Base-by-base conservation (phyloP, 2,113 vertebrate genomes). In the Urocolius indicus region DNA sequence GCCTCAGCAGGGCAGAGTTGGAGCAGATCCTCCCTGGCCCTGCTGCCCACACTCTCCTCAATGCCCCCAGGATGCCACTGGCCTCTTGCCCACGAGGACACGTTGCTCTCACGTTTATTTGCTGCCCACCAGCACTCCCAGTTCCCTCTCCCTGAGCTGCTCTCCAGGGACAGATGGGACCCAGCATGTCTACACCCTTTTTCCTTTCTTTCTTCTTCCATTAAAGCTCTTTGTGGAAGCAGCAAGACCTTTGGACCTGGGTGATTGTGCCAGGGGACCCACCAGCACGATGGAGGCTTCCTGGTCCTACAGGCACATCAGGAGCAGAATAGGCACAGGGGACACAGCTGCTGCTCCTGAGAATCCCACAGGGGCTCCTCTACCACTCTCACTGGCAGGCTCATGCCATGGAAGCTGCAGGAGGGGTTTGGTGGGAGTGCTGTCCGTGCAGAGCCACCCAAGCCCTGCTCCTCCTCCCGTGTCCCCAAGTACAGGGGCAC, bases 271-370 rank as follows among this genome's bases (percentile, higher is more conserved):
- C 34, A 16, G 36, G 67, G 52, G 43, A 57, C 3, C 36, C 26
- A 29, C 12, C 24, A 54, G 36, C 52, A 22, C 0, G 3, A 10
- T 2, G 30, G n/a, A 57, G 49, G 45, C 34, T 72, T 67, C 65
- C 48, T 48, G 17, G 54, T 26, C 26, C 69, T 58, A 30, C 10
- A 17, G 13, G 36, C 38, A 41, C 38, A 9, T 41, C 38, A 29
- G 45, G 59, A 73, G n/a, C 61, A 69, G 66, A 34, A 52, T 6
- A 1, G 0, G 20, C 20, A 26, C 0, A 0, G 22, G 7, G 4
- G 23, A 58, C 0, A 2, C 13, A 15, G 38, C 19, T 26, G 55
- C 3, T 49, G 41, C 78, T 88, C 78, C 61, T 34, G 34, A 62
- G 80, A 59, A 67, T 58, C 65, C 63, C 57, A 16, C 68, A 11